These are phyloP conservation scores for Mormyrus proboscirostris DNA, from an alignment of 2,797 vertebrate genomes.

Conservation along the genomic window DNA sequence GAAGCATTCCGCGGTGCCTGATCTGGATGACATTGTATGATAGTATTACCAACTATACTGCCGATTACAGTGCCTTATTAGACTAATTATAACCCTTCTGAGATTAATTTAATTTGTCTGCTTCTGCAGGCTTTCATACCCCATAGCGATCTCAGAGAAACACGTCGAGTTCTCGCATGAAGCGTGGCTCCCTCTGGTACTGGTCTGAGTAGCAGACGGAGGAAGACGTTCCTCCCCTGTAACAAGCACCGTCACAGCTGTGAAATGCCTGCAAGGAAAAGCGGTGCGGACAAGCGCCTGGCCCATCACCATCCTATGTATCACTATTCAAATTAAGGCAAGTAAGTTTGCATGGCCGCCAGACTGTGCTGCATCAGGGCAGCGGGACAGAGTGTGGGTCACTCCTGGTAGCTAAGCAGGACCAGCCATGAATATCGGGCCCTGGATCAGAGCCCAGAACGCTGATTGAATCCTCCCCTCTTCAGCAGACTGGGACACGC, in stretches of 20 bases:
- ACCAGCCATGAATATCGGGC: neutral
- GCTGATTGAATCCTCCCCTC: slow-evolving; percentile 35
- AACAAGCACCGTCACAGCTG: slow-evolving; percentile 33
- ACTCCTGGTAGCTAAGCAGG: neutral
- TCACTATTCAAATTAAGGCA: slow-evolving; percentile 47
- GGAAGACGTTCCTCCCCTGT: slow-evolving; percentile 21
- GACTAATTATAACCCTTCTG: neutral
- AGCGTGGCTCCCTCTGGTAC: neutral
- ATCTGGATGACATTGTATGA: neutral
- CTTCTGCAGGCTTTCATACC: neutral
- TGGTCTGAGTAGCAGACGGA: neutral
- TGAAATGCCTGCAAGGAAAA: slow-evolving; percentile 23
- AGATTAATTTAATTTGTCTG: neutral
- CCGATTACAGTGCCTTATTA: neutral
- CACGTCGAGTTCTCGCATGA: neutral
- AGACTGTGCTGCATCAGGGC: neutral
- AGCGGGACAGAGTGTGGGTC: neutral
- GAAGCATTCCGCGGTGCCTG: neutral
- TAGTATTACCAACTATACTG: neutral
- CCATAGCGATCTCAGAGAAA: neutral
- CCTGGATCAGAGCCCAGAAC: neutral
- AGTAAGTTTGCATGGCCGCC: slow-evolving; percentile 41
- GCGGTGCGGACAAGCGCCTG: slow-evolving; percentile 25
- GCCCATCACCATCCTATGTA: slow-evolving; percentile 31
- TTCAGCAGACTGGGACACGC: slow-evolving; percentile 14